Evolutionary conservation across 2,113 vertebrate species (phyloP).

Genomic region (Heloderma charlesbogerti): DNA sequence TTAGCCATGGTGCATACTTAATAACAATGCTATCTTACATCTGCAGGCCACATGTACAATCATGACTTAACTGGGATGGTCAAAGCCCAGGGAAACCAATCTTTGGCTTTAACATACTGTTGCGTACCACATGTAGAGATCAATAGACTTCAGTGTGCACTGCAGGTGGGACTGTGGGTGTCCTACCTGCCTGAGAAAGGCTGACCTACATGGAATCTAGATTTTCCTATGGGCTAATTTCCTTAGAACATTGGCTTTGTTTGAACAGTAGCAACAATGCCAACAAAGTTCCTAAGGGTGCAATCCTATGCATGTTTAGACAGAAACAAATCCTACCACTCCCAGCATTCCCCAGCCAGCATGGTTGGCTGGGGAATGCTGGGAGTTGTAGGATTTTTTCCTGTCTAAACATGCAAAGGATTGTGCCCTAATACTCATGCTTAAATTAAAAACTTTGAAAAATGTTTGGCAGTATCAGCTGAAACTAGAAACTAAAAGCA

Average conservation of each 20-base stretch:
- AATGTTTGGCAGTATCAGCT: neutral
- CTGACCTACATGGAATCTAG: neutral
- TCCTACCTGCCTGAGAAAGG: neutral
- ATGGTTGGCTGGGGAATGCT: no score
- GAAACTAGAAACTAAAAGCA: neutral
- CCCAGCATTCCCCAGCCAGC: no score
- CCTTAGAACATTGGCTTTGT: neutral
- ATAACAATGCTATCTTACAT: conserved; percentile 4
- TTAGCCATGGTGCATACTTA: neutral
- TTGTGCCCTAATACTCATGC: neutral
- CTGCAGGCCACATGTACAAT: neutral
- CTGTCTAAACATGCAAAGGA: no score
- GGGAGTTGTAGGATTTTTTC: no score
- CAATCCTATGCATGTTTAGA: no score
- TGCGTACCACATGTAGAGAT: neutral
- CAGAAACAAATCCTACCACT: no score
- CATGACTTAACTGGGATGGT: neutral
- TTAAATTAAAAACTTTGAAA: neutral
- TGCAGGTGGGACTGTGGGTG: neutral
- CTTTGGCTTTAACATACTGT: neutral
- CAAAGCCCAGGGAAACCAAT: neutral
- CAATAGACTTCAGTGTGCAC: neutral
- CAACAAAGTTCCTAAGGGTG: neutral
- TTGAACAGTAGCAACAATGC: neutral
- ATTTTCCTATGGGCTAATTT: neutral